Evolutionary conservation across 1,140 invertebrate genomes (phyloP), one percentile per base, ranked within the genome.

Genomic region (Drosophila novamexicana): DNA sequence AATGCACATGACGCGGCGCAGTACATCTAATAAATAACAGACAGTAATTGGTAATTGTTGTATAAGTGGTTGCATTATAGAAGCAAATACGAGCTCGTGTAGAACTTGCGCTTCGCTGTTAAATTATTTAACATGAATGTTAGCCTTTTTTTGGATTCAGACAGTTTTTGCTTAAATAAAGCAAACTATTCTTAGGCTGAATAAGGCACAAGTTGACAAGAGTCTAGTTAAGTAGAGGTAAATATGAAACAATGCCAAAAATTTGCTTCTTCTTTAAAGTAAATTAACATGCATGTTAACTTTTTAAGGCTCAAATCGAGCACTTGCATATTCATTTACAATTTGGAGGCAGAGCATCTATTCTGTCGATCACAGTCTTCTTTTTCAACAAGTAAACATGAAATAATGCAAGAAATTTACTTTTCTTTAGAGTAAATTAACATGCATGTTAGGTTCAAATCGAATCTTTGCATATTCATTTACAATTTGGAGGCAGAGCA

Each of bases 31-130:
- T 29, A 57, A 36, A 16, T 7, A 29, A 5, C 12, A 64, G 49
- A 18, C 47, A 42, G 37, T 53, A 47, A 47, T 61, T 62, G 45
- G 10, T 29, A 44, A 54, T 54, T 53, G 39, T 44, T 53, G 7
- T 50, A 22, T 62, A 50, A 12, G 40, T 44, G 56, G 8, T 8
- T 45, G 6, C 7, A 59, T 45, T 32, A 42, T 58, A 58, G 1
- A 44, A n/a, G 7, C 3, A 34, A 42, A 56, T n/a, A 7, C 6
- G 12, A 45, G 7, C 16, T 18, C 5, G n/a, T 16, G 14, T 10
- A 1, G 4, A 29, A 49, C 18, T 22, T 29, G 22, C 22, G 22
- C 22, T 29, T 29, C 4, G 22, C 22, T 29, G 4, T 29, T 29
- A 29, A 29, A 29, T 29, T 29, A 49, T 12, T 10, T 29, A 49